Conservation (phyloP, 2,113 vertebrate genomes). For the Tragulus kanchil region DNA sequence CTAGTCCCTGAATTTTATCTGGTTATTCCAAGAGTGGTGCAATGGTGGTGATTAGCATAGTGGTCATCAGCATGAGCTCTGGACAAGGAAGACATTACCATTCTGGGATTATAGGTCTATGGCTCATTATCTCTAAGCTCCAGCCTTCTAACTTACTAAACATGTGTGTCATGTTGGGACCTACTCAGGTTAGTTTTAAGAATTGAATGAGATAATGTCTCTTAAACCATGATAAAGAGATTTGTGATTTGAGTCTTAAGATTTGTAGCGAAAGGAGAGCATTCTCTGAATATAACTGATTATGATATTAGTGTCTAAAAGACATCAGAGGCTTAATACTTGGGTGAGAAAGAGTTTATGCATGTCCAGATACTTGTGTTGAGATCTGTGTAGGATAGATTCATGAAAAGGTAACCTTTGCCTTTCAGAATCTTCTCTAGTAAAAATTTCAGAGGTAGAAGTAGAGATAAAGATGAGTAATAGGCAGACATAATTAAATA, state of each 20-base stretch:
- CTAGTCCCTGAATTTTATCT: neutral
- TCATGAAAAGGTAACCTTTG: neutral
- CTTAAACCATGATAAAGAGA: neutral
- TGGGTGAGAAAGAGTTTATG: neutral
- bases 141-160: neutral
- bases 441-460: neutral
- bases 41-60: neutral
- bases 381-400: neutral
- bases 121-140: neutral
- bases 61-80: neutral
- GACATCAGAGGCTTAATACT: neutral
- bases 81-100: neutral
- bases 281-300: neutral
- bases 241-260: neutral
- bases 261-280: neutral
- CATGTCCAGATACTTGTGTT: neutral
- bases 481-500: neutral
- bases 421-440: neutral
- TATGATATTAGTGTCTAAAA: neutral
- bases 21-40: neutral
- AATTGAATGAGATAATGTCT: neutral
- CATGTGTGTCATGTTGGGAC: neutral
- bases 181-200: neutral
- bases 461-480: neutral
- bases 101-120: neutral